Percentiles rank a stretch among this genome's conserved stretches.
Evolutionary conservation across 2,797 vertebrate species (phyloP).

Genomic region (Poeciliopsis paucimaculata): DNA sequence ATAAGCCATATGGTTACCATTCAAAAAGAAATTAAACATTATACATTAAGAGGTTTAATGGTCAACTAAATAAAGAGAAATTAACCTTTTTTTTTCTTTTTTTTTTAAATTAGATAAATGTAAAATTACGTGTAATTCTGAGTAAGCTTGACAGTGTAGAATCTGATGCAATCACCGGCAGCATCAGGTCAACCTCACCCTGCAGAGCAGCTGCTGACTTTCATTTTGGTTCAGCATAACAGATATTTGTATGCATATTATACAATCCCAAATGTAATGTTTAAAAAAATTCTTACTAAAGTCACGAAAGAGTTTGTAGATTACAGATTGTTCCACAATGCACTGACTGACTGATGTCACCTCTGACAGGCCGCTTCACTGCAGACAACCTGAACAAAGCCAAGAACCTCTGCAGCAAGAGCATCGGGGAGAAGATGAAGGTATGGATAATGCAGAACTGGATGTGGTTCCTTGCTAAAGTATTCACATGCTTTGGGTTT

Average conservation of each 20-base stretch:
- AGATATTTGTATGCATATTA: not conserved
- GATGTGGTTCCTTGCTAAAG: not conserved
- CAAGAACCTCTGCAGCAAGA: conserved; percentile 98
- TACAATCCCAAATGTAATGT: not conserved
- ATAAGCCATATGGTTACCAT: conserved; percentile 5
- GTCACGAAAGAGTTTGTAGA: conserved; percentile 2
- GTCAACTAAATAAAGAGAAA: too few species aligned
- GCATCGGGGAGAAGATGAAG: conserved; percentile 98
- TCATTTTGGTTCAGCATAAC: not conserved
- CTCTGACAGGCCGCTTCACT: conserved; percentile 88
- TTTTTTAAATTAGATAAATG: too few species aligned
- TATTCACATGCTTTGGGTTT: not conserved
- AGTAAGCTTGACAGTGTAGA: conserved; percentile 39
- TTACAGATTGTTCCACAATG: conserved; percentile 2
- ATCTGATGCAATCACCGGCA: conserved; percentile 88
- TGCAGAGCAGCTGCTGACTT: conserved; percentile 8
- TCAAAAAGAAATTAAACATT: rapidly evolving
- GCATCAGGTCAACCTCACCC: conserved; percentile 54
- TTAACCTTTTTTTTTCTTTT: rapidly evolving
- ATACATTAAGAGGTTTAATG: not conserved
- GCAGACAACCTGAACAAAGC: conserved; percentile 96
- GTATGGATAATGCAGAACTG: conserved; percentile 82
- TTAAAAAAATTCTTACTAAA: not conserved
- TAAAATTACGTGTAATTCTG: not conserved
- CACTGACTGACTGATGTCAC: conserved; percentile 15